Base-by-base conservation (phyloP, 2,113 vertebrate genomes). In the Ailurus styani region DNA sequence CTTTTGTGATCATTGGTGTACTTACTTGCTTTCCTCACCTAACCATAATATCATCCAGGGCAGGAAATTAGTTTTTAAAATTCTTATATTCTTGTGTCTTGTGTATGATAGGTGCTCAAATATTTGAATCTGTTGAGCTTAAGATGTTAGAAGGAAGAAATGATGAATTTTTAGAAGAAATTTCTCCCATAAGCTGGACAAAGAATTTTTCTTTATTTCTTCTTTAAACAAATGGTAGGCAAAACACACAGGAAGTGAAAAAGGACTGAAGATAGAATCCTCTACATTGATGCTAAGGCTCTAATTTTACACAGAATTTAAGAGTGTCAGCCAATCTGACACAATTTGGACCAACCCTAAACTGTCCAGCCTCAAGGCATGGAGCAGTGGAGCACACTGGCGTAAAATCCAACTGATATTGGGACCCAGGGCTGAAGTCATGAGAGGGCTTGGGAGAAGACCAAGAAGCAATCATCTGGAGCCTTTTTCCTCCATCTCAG, bases 121-220 rank as follows among this genome's bases (percentile, higher is more conserved):
- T 85, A 5, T 78, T 95, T 78, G 20, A 47, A 64, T 91, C 88
- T 97, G 4, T 9, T 91, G 13, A 95, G 13, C 45, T 66, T 52
- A 95, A 89, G 45, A 81, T 70, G 37, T 75, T 78, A 88, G 57
- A 82, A 79, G 27, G 12, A 45, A 90, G 54, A 91, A 94, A 50
- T 66, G 14, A 60, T 91, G 11, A 29, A 66, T 37, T 54, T 95
- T 78, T 84, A 1, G 54, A 86, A 70, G 23, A 86, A 86, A 72
- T 25, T 42, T 90, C 27, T 95, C 31, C 45, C 75, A 3, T 87
- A 52, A 57, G 82, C 15, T 23, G 57, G 75, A 60, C 45, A 42
- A 64, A 45, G n/a, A 37, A 55, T 34, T 90, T 95, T 92, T 91
- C n/a, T 77, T 91, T 89, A 82, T 95, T 90, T 25, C 34, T 84